These are phyloP conservation scores for Corythoichthys haematopterus DNA, from an alignment of 2,113 vertebrate genomes.

Conservation along the genomic window DNA sequence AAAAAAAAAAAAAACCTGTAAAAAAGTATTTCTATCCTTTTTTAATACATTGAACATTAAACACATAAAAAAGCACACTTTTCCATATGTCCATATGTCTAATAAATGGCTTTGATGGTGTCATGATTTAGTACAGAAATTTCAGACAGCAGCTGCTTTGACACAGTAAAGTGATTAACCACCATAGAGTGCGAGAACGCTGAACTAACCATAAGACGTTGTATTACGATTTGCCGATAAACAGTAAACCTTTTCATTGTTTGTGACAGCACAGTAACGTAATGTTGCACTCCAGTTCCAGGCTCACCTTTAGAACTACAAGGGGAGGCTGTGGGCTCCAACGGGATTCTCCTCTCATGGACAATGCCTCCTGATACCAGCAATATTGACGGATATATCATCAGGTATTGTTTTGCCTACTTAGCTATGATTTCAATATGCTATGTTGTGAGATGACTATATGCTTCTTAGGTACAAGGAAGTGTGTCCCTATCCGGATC, in stretches of 20 bases:
- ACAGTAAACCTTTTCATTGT: background rate
- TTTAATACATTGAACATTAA: no score
- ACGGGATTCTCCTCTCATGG: slow-evolving; percentile 91
- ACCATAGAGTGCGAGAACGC: background rate
- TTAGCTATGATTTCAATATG: background rate
- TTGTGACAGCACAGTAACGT: background rate
- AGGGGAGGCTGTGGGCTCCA: slow-evolving; percentile 90
- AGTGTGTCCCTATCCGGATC: slow-evolving; percentile 86
- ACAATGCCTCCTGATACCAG: slow-evolving; percentile 69
- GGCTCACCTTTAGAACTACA: slow-evolving; percentile 76
- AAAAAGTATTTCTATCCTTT: no score
- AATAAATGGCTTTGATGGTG: no score
- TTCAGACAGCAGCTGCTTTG: no score
- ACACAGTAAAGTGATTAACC: background rate
- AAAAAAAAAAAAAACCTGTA: no score
- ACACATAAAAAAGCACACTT: no score
- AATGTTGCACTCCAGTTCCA: slow-evolving; percentile 67
- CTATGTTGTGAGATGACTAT: background rate
- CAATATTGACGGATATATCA: slow-evolving; percentile 76
- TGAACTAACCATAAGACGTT: background rate
- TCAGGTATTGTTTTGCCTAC: slow-evolving; percentile 65
- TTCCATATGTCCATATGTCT: no score
- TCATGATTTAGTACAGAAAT: no score
- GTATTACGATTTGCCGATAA: background rate
- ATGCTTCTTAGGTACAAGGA: slow-evolving; percentile 77